phyloP scores from a whole-genome alignment of 2,113 vertebrate species.

The Eupsittula cactorum region DNA sequence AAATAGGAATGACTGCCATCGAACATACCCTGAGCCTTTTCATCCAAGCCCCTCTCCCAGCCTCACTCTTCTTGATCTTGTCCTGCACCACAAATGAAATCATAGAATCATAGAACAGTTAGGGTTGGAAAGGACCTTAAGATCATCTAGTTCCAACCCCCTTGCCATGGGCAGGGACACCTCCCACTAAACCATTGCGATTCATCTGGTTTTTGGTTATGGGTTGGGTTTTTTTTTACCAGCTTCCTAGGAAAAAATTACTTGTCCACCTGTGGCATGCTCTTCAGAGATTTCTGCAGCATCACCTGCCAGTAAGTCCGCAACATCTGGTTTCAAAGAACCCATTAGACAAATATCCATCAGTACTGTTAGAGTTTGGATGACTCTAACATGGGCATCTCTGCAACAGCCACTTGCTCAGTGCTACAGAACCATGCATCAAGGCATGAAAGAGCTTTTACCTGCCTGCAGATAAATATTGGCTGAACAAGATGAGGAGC shows the following conservation, averaged over 20 bases:
- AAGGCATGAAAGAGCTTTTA: not conserved
- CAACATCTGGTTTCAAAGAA: not conserved
- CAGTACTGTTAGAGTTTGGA: not conserved
- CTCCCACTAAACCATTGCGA: not conserved
- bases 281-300: not conserved
- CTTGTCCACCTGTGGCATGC: not conserved
- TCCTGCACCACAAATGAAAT: not conserved
- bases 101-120: too few relatives aligned
- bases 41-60: not conserved
- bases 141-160: too few relatives aligned
- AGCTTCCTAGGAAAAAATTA: not conserved
- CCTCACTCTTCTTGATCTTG: not conserved
- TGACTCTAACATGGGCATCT: not conserved
- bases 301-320: rapidly evolving
- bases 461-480: not conserved
- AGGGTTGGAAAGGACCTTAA: too few relatives aligned
- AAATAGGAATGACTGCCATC: not conserved
- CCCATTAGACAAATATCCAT: rapidly evolving
- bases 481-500: not conserved
- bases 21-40: not conserved
- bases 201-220: not conserved
- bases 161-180: too few relatives aligned
- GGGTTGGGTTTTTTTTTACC: rapidly evolving
- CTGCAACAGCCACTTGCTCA: not conserved
- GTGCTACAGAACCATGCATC: not conserved